These are phyloP conservation scores for Gymnopithys bicolor DNA, from an alignment of 2,797 vertebrate genomes.

Conservation along the genomic window DNA sequence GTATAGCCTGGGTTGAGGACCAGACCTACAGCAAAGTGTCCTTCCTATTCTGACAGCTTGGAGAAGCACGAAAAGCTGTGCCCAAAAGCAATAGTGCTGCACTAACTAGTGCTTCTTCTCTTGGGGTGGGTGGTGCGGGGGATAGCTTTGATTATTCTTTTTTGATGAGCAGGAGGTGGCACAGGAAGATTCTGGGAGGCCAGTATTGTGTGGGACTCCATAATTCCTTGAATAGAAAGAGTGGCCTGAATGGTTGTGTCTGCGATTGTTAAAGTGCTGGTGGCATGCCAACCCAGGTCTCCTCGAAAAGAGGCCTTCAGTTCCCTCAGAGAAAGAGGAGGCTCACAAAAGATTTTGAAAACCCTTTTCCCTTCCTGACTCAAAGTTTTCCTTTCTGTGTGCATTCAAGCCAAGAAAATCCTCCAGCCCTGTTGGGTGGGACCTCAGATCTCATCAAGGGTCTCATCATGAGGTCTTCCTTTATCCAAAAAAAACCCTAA, in stretches of 20 bases:
- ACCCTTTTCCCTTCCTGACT: neutral
- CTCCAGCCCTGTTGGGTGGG: neutral
- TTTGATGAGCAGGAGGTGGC: neutral
- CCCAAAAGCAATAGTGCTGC: neutral
- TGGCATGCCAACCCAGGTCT: constrained; percentile 44
- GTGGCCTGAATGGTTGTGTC: neutral
- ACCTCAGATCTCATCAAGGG: neutral
- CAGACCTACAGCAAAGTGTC: constrained; percentile 45
- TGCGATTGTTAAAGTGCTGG: neutral
- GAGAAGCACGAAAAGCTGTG: neutral
- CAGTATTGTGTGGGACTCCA: neutral
- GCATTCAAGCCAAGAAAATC: neutral
- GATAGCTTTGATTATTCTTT: neutral
- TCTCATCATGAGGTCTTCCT: neutral
- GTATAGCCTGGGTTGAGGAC: neutral
- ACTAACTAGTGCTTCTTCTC: neutral
- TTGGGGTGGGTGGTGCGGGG: neutral
- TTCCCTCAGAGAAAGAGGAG: neutral
- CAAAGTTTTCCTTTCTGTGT: neutral
- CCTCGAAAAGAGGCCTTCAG: neutral
- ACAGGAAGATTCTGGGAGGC: constrained; percentile 38
- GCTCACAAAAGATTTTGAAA: neutral
- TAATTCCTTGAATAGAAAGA: neutral
- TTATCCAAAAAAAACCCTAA: neutral
- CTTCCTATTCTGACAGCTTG: neutral